phyloP scores from a whole-genome alignment of 2,113 vertebrate genomes.

The Phylloscopus whistleri region DNA sequence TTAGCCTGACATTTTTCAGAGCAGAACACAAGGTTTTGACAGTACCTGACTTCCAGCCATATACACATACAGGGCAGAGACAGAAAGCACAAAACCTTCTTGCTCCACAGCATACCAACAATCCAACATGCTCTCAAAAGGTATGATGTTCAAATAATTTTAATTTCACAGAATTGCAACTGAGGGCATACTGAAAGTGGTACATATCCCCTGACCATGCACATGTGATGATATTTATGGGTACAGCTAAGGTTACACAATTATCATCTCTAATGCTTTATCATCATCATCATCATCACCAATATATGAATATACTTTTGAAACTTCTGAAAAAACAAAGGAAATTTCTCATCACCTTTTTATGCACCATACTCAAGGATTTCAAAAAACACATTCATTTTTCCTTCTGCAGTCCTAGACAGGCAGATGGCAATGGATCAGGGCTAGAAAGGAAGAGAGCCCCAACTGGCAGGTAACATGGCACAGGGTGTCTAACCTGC shows the following conservation, averaged over 20 bases:
- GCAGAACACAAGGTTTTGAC: background rate
- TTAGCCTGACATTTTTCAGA: background rate
- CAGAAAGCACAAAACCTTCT: background rate
- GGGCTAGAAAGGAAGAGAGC: background rate
- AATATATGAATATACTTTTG: background rate
- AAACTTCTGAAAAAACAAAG: background rate
- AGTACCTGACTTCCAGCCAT: background rate
- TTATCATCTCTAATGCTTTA: background rate
- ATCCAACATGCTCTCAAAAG: background rate
- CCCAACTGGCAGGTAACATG: background rate
- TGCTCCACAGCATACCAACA: background rate
- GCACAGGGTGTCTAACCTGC: background rate
- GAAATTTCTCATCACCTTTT: background rate
- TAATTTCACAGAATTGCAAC: background rate
- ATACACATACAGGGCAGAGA: background rate
- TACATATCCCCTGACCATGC: background rate
- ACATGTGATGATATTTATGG: background rate
- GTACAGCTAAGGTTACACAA: background rate
- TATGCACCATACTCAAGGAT: background rate
- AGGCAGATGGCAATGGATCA: background rate
- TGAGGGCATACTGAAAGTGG: background rate
- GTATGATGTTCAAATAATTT: background rate
- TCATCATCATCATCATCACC: background rate
- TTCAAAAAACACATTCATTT: rapidly evolving
- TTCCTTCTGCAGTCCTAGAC: background rate